Conservation (phyloP, 2,888 invertebrate species). For the Tetragonula carbonaria region DNA sequence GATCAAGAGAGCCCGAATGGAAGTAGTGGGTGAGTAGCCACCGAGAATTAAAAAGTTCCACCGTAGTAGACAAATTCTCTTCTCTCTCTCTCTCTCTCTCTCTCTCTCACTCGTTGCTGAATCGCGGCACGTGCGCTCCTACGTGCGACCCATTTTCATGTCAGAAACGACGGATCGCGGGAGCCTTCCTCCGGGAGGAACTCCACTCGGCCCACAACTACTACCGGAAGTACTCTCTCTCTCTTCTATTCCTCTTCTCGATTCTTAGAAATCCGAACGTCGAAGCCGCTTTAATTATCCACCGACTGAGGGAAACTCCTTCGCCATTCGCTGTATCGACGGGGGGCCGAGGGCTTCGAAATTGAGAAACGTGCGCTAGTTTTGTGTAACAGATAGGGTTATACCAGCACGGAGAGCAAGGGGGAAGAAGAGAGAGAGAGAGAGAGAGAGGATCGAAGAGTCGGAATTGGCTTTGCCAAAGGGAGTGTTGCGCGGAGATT, state of each 20-base stretch:
- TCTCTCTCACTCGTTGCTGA: background rate
- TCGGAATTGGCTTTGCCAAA: no score
- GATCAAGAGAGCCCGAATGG: conserved; percentile 87
- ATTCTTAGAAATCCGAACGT: conserved; percentile 2
- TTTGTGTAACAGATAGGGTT: background rate
- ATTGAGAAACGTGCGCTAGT: background rate
- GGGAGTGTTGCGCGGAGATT: no score
- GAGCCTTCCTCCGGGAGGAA: conserved; percentile 18
- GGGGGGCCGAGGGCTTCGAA: background rate
- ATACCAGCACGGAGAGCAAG: no score
- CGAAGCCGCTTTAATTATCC: conserved; percentile 5
- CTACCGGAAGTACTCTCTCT: conserved; percentile 1
- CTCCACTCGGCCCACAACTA: conserved; percentile 22
- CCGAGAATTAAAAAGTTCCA: conserved; percentile 56
- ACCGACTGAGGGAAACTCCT: no score
- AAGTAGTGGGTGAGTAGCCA: conserved; percentile 87
- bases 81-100: background rate
- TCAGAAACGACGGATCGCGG: conserved; percentile 35
- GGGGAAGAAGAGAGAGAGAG: no score
- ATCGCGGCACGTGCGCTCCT: conserved; percentile 53
- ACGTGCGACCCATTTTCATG: conserved; percentile 59
- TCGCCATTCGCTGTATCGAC: background rate
- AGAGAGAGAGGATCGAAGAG: no score
- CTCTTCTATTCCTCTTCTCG: background rate
- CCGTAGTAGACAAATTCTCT: conserved; percentile 51